Conservation (phyloP, 2,113 vertebrate species). For the Megaceryle torquata region DNA sequence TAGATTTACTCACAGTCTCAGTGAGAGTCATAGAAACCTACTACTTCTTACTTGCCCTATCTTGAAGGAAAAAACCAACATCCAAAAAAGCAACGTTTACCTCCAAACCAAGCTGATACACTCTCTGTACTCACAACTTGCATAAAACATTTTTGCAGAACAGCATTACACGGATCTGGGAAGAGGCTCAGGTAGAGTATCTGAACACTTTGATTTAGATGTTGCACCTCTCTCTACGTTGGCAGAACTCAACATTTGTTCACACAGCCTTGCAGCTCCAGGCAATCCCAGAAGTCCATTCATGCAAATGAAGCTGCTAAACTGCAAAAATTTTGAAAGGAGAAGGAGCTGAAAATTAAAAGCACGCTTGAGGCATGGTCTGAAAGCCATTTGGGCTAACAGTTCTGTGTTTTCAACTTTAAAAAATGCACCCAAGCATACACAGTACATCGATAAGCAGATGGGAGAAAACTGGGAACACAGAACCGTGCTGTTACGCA, state of each 20-base stretch:
- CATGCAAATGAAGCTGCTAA: background rate
- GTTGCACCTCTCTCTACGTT: background rate
- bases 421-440: background rate
- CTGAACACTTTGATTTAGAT: background rate
- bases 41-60: background rate
- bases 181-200: background rate
- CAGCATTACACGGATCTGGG: background rate
- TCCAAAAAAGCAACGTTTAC: background rate
- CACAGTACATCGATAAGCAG: background rate
- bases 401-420: background rate
- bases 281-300: background rate
- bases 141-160: background rate
- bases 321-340: background rate
- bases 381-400: background rate
- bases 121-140: background rate
- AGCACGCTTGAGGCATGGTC: background rate
- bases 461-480: background rate
- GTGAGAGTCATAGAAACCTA: accelerated
- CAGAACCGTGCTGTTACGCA: background rate
- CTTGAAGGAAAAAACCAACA: background rate
- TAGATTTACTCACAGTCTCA: background rate
- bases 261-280: background rate
- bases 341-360: slow-evolving; percentile 4
- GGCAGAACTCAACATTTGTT: background rate
- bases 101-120: background rate